These are phyloP conservation scores for Orius insidiosus DNA, from an alignment of 1,140 invertebrate species.

Conservation along the genomic window DNA sequence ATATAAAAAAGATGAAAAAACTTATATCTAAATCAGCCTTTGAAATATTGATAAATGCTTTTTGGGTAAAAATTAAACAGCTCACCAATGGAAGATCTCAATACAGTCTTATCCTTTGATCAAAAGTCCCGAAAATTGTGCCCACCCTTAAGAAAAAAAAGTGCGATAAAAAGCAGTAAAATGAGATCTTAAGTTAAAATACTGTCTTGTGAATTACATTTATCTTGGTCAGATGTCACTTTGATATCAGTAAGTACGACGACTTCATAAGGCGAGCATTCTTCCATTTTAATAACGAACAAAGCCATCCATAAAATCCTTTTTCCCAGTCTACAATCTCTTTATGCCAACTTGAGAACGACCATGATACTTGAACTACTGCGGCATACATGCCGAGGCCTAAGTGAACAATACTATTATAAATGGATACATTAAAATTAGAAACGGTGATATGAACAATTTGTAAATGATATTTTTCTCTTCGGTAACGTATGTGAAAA, in stretches of 20 bases:
- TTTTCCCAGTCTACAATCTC: conserved; percentile 59
- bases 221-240: conserved; percentile 11
- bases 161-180: too few species aligned
- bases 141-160: background rate
- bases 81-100: too few species aligned
- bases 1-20: too few species aligned
- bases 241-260: conserved; percentile 23
- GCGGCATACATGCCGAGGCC: conserved; percentile 48
- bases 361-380: conserved; percentile 47
- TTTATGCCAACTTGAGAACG: conserved; percentile 44
- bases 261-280: conserved; percentile 51
- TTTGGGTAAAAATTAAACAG: too few species aligned
- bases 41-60: too few species aligned
- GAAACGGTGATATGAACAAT: conserved; percentile 41
- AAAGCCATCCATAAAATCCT: conserved; percentile 63
- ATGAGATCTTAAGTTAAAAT: conserved; percentile 8
- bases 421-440: conserved; percentile 53
- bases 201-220: conserved; percentile 16
- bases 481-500: conserved; percentile 50
- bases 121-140: too few species aligned
- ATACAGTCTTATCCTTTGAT: too few species aligned
- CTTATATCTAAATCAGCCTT: too few species aligned
- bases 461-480: conserved; percentile 42
- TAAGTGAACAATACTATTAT: conserved; percentile 45
- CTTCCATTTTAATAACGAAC: conserved; percentile 43